phyloP scores from a whole-genome alignment of 2,797 vertebrate genomes.

The Austrolebias charrua region DNA sequence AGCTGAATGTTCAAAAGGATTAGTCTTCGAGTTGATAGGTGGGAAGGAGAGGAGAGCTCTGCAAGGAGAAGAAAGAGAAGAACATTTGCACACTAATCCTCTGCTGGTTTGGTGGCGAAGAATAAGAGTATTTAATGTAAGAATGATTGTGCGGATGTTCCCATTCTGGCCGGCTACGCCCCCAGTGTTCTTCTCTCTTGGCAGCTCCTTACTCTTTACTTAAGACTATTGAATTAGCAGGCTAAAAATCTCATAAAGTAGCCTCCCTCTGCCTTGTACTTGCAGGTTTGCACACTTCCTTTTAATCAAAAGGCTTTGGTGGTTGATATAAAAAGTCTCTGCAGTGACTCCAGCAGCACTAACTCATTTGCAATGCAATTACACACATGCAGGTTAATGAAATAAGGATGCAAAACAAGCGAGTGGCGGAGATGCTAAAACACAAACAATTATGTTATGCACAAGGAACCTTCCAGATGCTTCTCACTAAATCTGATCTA shows the following conservation, averaged over 20 bases:
- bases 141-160: constrained; percentile 63
- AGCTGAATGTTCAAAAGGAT: constrained; percentile 78
- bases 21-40: constrained; percentile 72
- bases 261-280: constrained; percentile 48
- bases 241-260: constrained; percentile 76
- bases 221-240: constrained; percentile 76
- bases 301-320: constrained; percentile 70
- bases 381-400: constrained; percentile 76
- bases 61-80: constrained; percentile 52
- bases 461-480: neutral
- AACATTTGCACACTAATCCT: constrained; percentile 62
- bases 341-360: constrained; percentile 55
- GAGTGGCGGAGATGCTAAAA: constrained; percentile 17
- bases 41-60: constrained; percentile 56
- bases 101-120: constrained; percentile 48
- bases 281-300: constrained; percentile 57
- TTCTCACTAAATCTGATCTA: neutral
- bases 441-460: constrained; percentile 28
- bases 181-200: constrained; percentile 42
- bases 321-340: constrained; percentile 67
- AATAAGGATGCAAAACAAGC: constrained; percentile 67
- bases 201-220: constrained; percentile 66
- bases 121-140: constrained; percentile 65
- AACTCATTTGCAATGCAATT: constrained; percentile 76
- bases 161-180: constrained; percentile 43